Conservation (phyloP, 2,888 invertebrate genomes). For the Lochmaea crataegi region DNA sequence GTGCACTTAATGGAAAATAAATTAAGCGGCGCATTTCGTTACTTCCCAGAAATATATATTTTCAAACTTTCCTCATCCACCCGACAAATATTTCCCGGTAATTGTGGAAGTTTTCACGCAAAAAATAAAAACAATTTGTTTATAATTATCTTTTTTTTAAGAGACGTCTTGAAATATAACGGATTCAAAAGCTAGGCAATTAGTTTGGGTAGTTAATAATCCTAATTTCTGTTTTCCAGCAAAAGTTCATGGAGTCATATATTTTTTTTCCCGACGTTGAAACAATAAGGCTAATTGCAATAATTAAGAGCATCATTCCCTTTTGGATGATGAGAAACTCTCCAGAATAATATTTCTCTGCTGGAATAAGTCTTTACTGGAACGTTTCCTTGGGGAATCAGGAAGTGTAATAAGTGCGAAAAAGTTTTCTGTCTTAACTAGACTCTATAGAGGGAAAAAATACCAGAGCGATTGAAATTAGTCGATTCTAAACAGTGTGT, state of each 20-base stretch:
- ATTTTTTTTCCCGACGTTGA: constrained; percentile 4
- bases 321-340: constrained; percentile 16
- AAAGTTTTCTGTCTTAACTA: not conserved
- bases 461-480: too few species aligned
- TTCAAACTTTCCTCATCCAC: constrained; percentile 4
- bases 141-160: not conserved
- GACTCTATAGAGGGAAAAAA: too few species aligned
- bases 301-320: constrained; percentile 25
- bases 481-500: too few species aligned
- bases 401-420: constrained; percentile 1
- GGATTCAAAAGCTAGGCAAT: not conserved
- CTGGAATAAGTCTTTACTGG: not conserved
- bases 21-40: constrained; percentile 11
- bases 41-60: constrained; percentile 13
- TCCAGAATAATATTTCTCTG: constrained; percentile 7
- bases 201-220: constrained; percentile 13
- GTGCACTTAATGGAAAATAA: constrained; percentile 25
- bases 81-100: constrained; percentile 4
- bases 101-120: not conserved
- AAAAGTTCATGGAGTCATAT: constrained; percentile 21
- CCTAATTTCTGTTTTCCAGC: constrained; percentile 16
- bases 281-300: constrained; percentile 29
- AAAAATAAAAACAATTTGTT: not conserved
- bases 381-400: constrained; percentile 11
- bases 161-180: not conserved